A percentile compares a stretch with the other conserved stretches of the same genome.
Conservation (phyloP, 2,888 invertebrate genomes). For the Leptinotarsa juncta region DNA sequence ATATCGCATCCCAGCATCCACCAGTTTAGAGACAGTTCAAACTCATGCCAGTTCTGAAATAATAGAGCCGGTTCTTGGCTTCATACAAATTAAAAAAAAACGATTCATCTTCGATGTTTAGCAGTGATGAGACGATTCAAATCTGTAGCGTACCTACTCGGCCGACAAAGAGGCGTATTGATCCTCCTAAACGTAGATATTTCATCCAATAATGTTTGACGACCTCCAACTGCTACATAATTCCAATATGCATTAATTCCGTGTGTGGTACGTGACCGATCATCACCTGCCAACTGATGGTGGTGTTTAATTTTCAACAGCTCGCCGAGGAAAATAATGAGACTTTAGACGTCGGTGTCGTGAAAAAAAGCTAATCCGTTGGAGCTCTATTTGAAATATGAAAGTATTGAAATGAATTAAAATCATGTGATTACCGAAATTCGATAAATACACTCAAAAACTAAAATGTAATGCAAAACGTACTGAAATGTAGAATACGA, state of each 20-base stretch:
- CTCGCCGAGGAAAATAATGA: constrained; percentile 1
- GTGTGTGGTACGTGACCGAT: constrained; percentile 11
- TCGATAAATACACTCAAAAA: too few species aligned
- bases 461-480: too few species aligned
- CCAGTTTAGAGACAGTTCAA: too few species aligned
- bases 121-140: neutral
- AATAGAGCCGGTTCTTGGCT: too few species aligned
- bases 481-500: too few species aligned
- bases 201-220: constrained; percentile 10
- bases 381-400: too few species aligned
- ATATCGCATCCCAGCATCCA: too few species aligned
- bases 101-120: too few species aligned
- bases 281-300: constrained; percentile 10
- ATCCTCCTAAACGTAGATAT: constrained; percentile 11
- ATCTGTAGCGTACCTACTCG: neutral
- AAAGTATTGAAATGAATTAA: too few species aligned
- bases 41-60: too few species aligned
- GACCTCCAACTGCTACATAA: constrained; percentile 10
- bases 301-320: constrained; percentile 13
- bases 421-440: too few species aligned
- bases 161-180: neutral
- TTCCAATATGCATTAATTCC: neutral
- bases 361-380: neutral
- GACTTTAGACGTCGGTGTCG: neutral
- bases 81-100: too few species aligned